Evolutionary conservation across 2,888 invertebrate genomes (phyloP).

Genomic region (Alloscopus bannaensis): DNA sequence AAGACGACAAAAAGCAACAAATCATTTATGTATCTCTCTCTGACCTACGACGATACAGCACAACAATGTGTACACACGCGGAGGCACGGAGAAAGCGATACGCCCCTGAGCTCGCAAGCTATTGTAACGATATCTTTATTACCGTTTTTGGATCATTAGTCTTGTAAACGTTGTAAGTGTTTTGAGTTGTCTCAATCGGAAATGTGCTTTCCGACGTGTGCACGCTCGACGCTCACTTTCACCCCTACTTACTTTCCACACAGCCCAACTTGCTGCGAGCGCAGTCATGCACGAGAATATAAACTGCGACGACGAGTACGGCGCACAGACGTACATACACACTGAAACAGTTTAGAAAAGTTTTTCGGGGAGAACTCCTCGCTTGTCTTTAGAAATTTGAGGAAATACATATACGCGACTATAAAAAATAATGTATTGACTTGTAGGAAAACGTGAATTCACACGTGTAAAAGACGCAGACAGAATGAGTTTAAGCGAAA

Average conservation of each 20-base stretch:
- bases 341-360: too few relatives aligned
- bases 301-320: slow-evolving; percentile 16
- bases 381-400: too few relatives aligned
- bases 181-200: slow-evolving; percentile 46
- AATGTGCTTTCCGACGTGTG: slow-evolving; percentile 12
- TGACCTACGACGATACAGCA: slow-evolving; percentile 31
- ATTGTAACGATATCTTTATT: slow-evolving; percentile 58
- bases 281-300: slow-evolving; percentile 36
- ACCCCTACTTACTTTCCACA: slow-evolving; percentile 6
- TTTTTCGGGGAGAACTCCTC: too few relatives aligned
- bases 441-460: too few relatives aligned
- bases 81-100: not conserved
- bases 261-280: slow-evolving; percentile 4
- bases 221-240: slow-evolving; percentile 15
- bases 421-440: too few relatives aligned
- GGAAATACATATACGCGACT: too few relatives aligned
- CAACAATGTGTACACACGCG: slow-evolving; percentile 26
- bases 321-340: too few relatives aligned
- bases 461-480: too few relatives aligned
- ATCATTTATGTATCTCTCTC: slow-evolving; percentile 46
- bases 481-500: too few relatives aligned
- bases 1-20: too few relatives aligned
- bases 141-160: slow-evolving; percentile 64
- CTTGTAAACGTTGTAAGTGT: slow-evolving; percentile 56
- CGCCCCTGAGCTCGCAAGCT: not conserved